Evolutionary conservation across 2,888 invertebrate genomes (phyloP), one percentile per base, ranked within the genome.

Genomic region (Leptodirus hochenwartii): DNA sequence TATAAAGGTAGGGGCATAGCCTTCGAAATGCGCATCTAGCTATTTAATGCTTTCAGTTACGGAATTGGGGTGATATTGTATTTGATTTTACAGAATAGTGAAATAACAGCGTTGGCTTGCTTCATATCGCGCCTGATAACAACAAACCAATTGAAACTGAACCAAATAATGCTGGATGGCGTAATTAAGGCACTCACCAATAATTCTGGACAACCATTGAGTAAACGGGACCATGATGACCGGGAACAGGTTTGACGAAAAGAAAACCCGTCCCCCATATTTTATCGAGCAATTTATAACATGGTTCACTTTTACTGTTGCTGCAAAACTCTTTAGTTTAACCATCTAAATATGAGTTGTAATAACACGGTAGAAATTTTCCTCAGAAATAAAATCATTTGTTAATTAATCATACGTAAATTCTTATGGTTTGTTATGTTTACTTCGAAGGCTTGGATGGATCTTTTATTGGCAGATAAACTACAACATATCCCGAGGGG

Each of bases 241-340:
- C 56, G 77, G 20, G 77, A 82, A 47, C 74, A 75, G 44, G 73
- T 77, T 2, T 61, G 78, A 54, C 20, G n/a, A n/a, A n/a, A n/a
- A n/a, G n/a, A n/a, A n/a, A n/a, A n/a, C n/a, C n/a, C n/a, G n/a
- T n/a, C n/a, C n/a, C n/a, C n/a, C n/a, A n/a, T n/a, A n/a, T n/a
- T n/a, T n/a, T n/a, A n/a, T n/a, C n/a, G n/a, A n/a, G n/a, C n/a
- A n/a, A n/a, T n/a, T n/a, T n/a, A n/a, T n/a, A n/a, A n/a, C n/a
- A n/a, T n/a, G n/a, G n/a, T n/a, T n/a, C n/a, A n/a, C n/a, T n/a
- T n/a, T n/a, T n/a, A n/a, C n/a, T n/a, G n/a, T n/a, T n/a, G n/a
- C n/a, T n/a, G n/a, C n/a, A n/a, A n/a, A n/a, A n/a, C n/a, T n/a
- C n/a, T n/a, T n/a, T n/a, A n/a, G n/a, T n/a, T n/a, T n/a, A n/a